These are phyloP conservation scores for Himalopsyche kuldschensis DNA, from an alignment of 2,888 invertebrate species.

Conservation along the genomic window DNA sequence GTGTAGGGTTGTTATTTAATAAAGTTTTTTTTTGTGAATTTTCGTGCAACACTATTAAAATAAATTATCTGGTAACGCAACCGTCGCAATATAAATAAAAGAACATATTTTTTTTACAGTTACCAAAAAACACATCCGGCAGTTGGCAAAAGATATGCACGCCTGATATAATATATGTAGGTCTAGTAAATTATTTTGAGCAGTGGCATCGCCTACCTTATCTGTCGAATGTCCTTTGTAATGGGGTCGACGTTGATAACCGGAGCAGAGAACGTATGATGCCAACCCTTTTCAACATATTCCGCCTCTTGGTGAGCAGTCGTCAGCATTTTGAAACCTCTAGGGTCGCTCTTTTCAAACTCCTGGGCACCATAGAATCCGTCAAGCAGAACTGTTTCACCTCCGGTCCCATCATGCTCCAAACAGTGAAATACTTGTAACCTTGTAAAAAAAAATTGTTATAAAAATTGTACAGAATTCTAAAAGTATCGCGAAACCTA, in stretches of 20 bases:
- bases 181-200: no score
- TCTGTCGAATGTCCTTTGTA: constrained; percentile 61
- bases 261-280: constrained; percentile 61
- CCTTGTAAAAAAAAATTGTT: constrained; percentile 42
- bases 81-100: no score
- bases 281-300: constrained; percentile 65
- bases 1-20: no score
- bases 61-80: no score
- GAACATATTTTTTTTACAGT: no score
- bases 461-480: no score
- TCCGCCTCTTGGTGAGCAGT: constrained; percentile 63
- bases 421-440: constrained; percentile 55
- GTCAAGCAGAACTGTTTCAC: constrained; percentile 74
- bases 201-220: constrained; percentile 52
- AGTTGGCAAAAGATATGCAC: no score
- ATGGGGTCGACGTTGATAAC: constrained; percentile 61
- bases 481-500: no score
- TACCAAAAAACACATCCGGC: no score
- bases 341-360: constrained; percentile 57
- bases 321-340: constrained; percentile 63
- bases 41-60: no score
- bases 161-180: no score
- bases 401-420: constrained; percentile 62
- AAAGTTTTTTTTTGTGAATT: no score
- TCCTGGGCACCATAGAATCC: constrained; percentile 68